Evolutionary conservation across 1,140 invertebrate genomes (phyloP).

Genomic region (Papilio dardanus): DNA sequence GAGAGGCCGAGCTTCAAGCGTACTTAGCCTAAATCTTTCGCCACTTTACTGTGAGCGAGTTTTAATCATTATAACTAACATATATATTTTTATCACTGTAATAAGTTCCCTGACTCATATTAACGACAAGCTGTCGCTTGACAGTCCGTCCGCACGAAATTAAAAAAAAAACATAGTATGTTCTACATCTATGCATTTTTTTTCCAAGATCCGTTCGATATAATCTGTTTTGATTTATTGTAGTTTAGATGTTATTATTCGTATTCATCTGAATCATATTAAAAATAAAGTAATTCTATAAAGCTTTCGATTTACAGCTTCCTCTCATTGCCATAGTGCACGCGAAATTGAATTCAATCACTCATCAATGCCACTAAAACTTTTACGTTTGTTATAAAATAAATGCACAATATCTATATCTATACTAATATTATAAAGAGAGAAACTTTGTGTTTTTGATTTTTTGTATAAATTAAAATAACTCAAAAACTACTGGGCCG

Average conservation of each 20-base stretch:
- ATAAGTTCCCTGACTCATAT: background rate
- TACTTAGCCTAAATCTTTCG: background rate
- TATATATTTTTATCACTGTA: background rate
- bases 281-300: background rate
- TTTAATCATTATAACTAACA: background rate
- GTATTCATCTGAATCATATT: too few species aligned
- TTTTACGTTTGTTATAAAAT: background rate
- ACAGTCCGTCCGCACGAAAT: too few species aligned
- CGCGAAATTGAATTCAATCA: conserved; percentile 12
- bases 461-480: background rate
- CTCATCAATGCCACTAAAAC: background rate
- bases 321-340: background rate
- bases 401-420: background rate
- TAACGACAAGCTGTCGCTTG: background rate
- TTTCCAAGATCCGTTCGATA: too few species aligned
- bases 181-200: too few species aligned
- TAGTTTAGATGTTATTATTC: too few species aligned
- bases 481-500: too few species aligned
- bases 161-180: too few species aligned
- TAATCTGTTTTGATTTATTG: too few species aligned
- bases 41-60: background rate
- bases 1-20: background rate
- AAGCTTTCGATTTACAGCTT: background rate
- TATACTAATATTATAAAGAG: background rate
- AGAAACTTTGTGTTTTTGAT: too few species aligned